phyloP scores from a whole-genome alignment of 2,797 vertebrate genomes.

The Ambastaia sidthimunki region DNA sequence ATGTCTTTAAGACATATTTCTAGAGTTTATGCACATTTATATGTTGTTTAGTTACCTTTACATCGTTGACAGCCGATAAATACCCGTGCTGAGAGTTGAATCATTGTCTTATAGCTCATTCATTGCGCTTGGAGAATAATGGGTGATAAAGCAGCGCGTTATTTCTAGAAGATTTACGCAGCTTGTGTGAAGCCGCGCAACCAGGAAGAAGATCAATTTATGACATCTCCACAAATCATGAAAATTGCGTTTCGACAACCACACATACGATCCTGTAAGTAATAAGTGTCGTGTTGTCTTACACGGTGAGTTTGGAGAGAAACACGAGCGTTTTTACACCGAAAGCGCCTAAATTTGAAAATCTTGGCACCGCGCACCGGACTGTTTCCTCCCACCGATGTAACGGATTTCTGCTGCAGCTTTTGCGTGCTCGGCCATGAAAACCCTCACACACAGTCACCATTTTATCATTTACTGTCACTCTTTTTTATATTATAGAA shows the following conservation, averaged over 20 bases:
- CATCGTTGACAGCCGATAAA: slow-evolving; percentile 8
- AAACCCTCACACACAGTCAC: slow-evolving; percentile 6
- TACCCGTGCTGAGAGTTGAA: neutral
- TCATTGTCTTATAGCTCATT: neutral
- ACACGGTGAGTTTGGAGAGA: neutral
- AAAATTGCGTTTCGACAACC: neutral
- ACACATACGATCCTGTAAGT: neutral
- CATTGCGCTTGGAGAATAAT: neutral
- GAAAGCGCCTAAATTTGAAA: slow-evolving; percentile 50
- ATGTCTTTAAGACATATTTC: neutral
- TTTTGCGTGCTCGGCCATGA: neutral
- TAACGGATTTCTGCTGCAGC: slow-evolving; percentile 1
- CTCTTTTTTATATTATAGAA: neutral
- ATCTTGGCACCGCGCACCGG: slow-evolving; percentile 4
- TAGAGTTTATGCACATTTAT: neutral
- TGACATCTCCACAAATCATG: slow-evolving; percentile 14
- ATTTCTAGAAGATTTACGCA: slow-evolving; percentile 26
- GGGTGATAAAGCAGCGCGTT: neutral
- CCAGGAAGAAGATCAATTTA: slow-evolving; percentile 55
- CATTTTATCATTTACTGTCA: neutral
- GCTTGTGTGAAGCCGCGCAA: slow-evolving; percentile 30
- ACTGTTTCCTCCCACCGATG: slow-evolving; percentile 42
- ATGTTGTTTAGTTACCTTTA: slow-evolving; percentile 15
- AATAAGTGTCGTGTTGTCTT: neutral
- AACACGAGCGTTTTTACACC: slow-evolving; percentile 4